Percentiles rank a stretch among this genome's conserved stretches.
Conservation (phyloP, 2,888 invertebrate genomes). For the Teinopalpus imperialis region DNA sequence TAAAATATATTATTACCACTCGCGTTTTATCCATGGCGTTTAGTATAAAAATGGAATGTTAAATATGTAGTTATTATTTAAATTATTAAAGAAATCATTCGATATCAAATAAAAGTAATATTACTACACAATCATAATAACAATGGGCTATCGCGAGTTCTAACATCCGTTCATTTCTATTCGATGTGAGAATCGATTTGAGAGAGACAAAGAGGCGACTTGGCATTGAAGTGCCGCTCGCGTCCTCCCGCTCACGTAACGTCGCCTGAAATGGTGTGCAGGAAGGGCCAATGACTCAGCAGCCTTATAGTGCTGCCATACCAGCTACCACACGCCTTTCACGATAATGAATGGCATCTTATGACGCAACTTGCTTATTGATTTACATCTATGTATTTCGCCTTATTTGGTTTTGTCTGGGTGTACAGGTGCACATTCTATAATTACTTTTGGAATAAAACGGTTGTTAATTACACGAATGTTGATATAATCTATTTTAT, state of each 20-base stretch:
- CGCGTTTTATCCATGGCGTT: too few relatives aligned
- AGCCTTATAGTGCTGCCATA: slow-evolving; percentile 49
- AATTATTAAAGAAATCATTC: not conserved
- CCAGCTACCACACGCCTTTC: slow-evolving; percentile 59
- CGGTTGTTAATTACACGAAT: slow-evolving; percentile 2
- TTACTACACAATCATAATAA: slow-evolving; percentile 19
- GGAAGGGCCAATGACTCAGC: slow-evolving; percentile 76
- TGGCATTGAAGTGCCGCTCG: slow-evolving; percentile 58
- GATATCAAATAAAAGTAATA: not conserved
- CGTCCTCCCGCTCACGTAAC: slow-evolving; percentile 69
- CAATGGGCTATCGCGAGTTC: slow-evolving; percentile 12
- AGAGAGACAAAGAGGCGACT: slow-evolving; percentile 47
- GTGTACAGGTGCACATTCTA: slow-evolving; percentile 38
- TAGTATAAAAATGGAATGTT: too few relatives aligned
- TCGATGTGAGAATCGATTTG: slow-evolving; percentile 27
- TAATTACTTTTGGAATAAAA: slow-evolving; percentile 2
- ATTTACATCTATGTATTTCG: slow-evolving; percentile 52
- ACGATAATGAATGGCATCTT: slow-evolving; percentile 54
- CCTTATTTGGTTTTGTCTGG: slow-evolving; percentile 43
- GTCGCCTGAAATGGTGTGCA: slow-evolving; percentile 67
- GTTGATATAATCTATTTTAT: not conserved
- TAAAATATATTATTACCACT: too few relatives aligned
- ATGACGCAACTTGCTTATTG: slow-evolving; percentile 63
- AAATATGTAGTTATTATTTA: too few relatives aligned
- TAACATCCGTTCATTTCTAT: slow-evolving; percentile 22